Evolutionary conservation across 1,140 invertebrate species (phyloP).

Genomic region (Notospermus geniculatus): DNA sequence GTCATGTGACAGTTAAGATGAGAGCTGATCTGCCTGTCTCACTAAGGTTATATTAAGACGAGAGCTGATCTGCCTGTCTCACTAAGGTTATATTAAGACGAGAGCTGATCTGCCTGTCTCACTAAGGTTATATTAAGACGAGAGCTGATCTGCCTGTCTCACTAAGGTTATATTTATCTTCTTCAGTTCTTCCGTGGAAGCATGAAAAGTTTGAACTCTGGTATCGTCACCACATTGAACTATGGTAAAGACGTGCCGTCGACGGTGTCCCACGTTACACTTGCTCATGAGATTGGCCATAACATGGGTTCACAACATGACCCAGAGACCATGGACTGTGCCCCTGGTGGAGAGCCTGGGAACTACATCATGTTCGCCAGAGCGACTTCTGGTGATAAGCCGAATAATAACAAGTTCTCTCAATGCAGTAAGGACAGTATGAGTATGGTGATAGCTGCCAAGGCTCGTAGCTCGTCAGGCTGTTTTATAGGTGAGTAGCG

Average conservation of each 20-base stretch:
- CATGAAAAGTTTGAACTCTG: constrained; percentile 82
- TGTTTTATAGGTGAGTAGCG: constrained; percentile 78
- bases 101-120: no score
- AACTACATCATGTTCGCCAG: constrained; percentile 82
- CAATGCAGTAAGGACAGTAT: constrained; percentile 62
- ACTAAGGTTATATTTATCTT: constrained; percentile 42
- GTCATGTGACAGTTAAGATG: no score
- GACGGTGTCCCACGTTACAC: constrained; percentile 92
- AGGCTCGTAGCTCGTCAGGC: constrained; percentile 82
- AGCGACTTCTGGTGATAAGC: constrained; percentile 87
- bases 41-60: no score
- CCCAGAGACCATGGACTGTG: constrained; percentile 24
- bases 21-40: no score
- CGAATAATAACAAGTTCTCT: constrained; percentile 94
- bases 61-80: no score
- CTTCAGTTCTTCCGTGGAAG: constrained; percentile 28
- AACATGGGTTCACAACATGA: constrained; percentile 83
- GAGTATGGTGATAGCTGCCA: constrained; percentile 66
- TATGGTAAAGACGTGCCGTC: constrained; percentile 95
- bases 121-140: no score
- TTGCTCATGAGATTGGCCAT: constrained; percentile 98
- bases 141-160: no score
- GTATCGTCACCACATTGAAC: constrained; percentile 98
- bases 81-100: no score
- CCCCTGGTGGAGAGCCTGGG: constrained; percentile 30